Conservation (phyloP, 1,140 invertebrate species). For the Leptoteleia sp. region DNA sequence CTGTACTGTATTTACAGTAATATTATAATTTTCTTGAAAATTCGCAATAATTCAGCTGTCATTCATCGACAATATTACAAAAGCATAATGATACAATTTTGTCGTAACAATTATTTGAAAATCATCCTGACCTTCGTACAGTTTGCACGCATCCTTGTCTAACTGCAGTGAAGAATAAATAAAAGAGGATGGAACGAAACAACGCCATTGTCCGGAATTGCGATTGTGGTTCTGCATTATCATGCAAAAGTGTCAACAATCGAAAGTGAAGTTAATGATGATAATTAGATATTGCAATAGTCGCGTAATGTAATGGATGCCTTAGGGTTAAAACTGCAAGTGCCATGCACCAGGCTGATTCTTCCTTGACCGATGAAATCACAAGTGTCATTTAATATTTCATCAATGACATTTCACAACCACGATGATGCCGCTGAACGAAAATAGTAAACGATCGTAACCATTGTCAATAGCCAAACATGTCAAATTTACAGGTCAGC, state of each 20-base stretch:
- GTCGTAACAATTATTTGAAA: not conserved
- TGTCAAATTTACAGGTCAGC: no score
- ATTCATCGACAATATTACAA: no score
- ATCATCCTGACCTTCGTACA: not conserved
- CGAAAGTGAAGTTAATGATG: constrained; percentile 63
- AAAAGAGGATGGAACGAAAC: constrained; percentile 1
- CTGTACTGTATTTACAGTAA: no score
- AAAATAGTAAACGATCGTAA: no score
- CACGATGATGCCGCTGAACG: no score
- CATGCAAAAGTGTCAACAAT: constrained; percentile 63
- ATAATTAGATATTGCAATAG: constrained; percentile 50
- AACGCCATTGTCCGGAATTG: constrained; percentile 29
- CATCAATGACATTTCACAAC: no score
- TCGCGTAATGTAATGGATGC: constrained; percentile 22
- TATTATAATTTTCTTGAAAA: no score
- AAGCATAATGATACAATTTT: no score
- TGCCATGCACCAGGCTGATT: constrained; percentile 6
- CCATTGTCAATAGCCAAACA: no score
- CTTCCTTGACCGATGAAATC: not conserved
- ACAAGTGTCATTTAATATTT: constrained; percentile 7
- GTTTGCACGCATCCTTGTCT: not conserved
- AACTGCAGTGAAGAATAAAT: no score
- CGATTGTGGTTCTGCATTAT: constrained; percentile 32
- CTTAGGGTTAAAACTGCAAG: constrained; percentile 44
- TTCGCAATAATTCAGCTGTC: not conserved